Evolutionary conservation across 2,113 vertebrate species (phyloP).

Genomic region (Cervus canadensis): DNA sequence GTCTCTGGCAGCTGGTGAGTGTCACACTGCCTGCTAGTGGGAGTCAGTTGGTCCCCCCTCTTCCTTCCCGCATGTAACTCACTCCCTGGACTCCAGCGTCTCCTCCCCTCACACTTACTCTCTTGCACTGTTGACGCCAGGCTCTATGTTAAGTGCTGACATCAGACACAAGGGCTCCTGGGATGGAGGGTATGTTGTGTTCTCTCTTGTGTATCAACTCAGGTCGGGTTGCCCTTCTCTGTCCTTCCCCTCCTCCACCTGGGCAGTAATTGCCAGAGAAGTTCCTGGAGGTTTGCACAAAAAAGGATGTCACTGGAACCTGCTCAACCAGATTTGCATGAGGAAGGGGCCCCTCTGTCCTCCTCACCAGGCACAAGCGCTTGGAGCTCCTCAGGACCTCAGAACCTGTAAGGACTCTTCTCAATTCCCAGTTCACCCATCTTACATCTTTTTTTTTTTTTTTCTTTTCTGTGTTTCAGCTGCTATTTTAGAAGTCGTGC

Average conservation of each 20-base stretch:
- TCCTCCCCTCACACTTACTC: background rate
- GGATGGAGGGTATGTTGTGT: background rate
- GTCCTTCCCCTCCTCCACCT: background rate
- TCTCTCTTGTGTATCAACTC: background rate
- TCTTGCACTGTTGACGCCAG: background rate
- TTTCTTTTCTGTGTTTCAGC: background rate
- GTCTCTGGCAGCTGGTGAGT: background rate
- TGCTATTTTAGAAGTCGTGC: background rate
- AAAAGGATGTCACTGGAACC: background rate
- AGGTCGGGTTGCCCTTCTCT: background rate
- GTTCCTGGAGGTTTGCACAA: background rate
- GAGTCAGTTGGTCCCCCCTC: background rate
- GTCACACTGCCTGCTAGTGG: background rate
- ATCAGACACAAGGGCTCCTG: background rate
- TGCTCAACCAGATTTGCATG: background rate
- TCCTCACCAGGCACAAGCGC: background rate
- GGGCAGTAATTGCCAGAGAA: background rate
- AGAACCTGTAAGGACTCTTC: too few species aligned
- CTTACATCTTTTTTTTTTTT: background rate
- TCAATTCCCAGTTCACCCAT: fast-evolving
- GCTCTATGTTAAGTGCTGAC: background rate
- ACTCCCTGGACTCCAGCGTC: background rate
- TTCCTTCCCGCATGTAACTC: too few species aligned
- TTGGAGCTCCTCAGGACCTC: fast-evolving
- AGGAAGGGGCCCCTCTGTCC: background rate